phyloP scores from a whole-genome alignment of 2,797 vertebrate genomes.

The Melanogrammus aeglefinus region DNA sequence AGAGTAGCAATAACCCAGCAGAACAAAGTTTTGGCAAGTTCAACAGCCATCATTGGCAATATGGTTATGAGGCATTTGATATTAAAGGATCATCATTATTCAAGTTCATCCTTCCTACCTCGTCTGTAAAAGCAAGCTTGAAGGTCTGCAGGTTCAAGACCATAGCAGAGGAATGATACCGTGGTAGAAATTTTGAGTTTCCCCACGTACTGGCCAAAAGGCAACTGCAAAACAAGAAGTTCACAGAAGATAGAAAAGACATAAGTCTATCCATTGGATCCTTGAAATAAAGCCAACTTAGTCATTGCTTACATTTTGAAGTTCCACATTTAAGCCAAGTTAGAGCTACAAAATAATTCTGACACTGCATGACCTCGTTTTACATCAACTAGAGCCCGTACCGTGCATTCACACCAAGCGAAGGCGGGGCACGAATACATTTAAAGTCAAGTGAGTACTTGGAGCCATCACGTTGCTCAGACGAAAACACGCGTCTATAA shows the following conservation, averaged over 20 bases:
- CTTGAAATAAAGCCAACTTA: background rate
- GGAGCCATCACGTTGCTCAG: background rate
- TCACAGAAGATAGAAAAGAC: background rate
- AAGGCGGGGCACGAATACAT: no score
- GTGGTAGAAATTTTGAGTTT: conserved; percentile 66
- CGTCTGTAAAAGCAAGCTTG: conserved; percentile 50
- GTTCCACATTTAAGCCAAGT: background rate
- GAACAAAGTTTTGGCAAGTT: no score
- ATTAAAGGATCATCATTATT: background rate
- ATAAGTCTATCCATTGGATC: background rate
- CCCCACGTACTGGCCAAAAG: conserved; percentile 64
- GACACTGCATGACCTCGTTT: no score
- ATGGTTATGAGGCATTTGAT: background rate
- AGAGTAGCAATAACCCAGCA: no score
- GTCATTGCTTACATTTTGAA: background rate
- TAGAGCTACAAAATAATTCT: background rate
- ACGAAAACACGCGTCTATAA: background rate
- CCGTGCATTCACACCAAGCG: no score
- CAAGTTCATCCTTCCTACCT: conserved; percentile 52
- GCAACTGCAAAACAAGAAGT: conserved; percentile 55
- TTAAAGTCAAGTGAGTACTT: background rate
- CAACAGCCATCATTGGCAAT: no score
- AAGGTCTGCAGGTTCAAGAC: conserved; percentile 69
- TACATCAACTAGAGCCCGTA: no score
- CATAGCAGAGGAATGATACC: conserved; percentile 65